Base-by-base conservation (phyloP, 35 echinoderm and acorn worm genomes). In the Lytechinus variegatus region DNA sequence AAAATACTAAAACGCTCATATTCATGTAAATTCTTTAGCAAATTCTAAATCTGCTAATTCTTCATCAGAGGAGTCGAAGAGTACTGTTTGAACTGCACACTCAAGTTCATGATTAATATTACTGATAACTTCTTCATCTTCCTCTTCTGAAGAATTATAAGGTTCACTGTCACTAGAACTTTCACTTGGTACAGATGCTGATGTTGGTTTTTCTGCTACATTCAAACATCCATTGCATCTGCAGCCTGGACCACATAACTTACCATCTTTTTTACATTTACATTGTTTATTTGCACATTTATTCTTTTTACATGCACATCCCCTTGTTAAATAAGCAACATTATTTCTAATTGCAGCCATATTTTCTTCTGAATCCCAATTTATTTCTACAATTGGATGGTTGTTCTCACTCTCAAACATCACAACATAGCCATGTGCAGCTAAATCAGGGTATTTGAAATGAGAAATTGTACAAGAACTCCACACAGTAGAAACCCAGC, bases 401-500 rank as follows among this genome's bases (percentile, higher is more conserved):
- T 89, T 56, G 86, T 58, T 93, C 54, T 89, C 53, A 13, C 52
- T 93, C 54, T 89, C 53, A 13, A 56, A 94, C 3, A 27, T 27
- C 60, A 95, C 27, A 44, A 58, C 19, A 87, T 93, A 95, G 61
- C 96, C 94, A 96, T 96, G 87, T 54, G 27, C 6, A 91, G 27
- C 51, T 24, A 95, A 11, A 87, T 89, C n/a, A 53, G 96, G 96
- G 52, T 94, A 95, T 19, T 72, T 9, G 71, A 95, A 96, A 5
- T 89, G 14, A 28, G 86, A 94, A 21, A 33, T 60, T 1, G 88
- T 56, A 91, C 93, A 54, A 8, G 13, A 61, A 52, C 94, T 94
- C 94, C 96, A 96, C 9, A 95, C 87, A 56, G 71, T 53, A 16
- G 72, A 89, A 56, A 96, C 96, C 96, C 96, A 96, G 79, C 94